Conservation (phyloP, 2,888 invertebrate genomes). For the Chalcosyrphus nemorum region DNA sequence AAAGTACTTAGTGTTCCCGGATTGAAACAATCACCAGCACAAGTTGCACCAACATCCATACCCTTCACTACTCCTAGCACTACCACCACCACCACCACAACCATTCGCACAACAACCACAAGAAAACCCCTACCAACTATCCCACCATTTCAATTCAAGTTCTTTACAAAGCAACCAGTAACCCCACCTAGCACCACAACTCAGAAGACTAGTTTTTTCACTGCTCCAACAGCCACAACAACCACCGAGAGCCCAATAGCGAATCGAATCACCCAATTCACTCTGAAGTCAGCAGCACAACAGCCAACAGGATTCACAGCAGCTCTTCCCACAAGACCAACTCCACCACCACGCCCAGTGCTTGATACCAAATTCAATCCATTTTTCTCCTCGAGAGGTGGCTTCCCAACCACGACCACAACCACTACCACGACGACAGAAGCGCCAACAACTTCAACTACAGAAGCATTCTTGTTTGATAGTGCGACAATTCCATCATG, state of each 20-base stretch:
- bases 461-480: conserved; percentile 76
- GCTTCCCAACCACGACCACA: not conserved
- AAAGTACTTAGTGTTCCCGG: conserved; percentile 33
- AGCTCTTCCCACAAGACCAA: conserved; percentile 1
- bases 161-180: conserved; percentile 23
- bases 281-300: conserved; percentile 49
- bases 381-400: conserved; percentile 19
- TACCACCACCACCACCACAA: conserved; percentile 61
- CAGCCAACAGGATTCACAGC: conserved; percentile 50
- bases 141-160: conserved; percentile 46
- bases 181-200: conserved; percentile 23
- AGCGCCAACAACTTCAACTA: conserved; percentile 18
- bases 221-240: conserved; percentile 41
- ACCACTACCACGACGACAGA: conserved; percentile 64
- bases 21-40: conserved; percentile 7
- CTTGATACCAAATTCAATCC: conserved; percentile 32
- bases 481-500: conserved; percentile 79
- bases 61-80: conserved; percentile 71
- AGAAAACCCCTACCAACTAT: conserved; percentile 21
- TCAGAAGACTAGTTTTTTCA: conserved; percentile 33
- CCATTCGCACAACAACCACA: conserved; percentile 53
- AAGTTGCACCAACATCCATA: conserved; percentile 52
- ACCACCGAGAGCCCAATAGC: conserved; percentile 38
- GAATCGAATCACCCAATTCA: conserved; percentile 57
- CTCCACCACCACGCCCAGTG: conserved; percentile 27